A percentile compares a stretch with the other conserved stretches of the same genome.
Conservation (phyloP, 2,888 invertebrate species). For the Sinelater perroti region DNA sequence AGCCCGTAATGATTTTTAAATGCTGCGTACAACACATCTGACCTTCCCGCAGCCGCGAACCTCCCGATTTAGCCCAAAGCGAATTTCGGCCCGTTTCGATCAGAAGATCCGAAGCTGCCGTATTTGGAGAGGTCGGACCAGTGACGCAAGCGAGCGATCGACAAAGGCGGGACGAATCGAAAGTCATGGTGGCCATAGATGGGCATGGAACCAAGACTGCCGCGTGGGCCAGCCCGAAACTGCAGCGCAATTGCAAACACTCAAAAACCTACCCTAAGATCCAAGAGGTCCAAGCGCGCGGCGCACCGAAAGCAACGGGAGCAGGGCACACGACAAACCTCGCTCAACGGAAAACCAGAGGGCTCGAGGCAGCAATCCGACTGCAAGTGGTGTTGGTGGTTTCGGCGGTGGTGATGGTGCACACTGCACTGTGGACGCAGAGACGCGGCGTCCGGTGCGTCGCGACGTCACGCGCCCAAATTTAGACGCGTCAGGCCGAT, state of each 20-base stretch:
- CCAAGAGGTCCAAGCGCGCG: no score
- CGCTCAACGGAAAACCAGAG: conserved; percentile 28
- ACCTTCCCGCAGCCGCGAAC: no score
- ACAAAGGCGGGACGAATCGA: conserved; percentile 1
- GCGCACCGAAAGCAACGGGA: background rate
- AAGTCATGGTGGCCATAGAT: conserved; percentile 6
- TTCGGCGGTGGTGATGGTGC: conserved; percentile 40
- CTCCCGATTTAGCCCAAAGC: no score
- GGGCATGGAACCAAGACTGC: conserved; percentile 16
- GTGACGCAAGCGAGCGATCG: background rate
- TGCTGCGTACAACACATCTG: no score
- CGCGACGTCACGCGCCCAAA: conserved; percentile 41
- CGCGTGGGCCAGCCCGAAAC: conserved; percentile 14
- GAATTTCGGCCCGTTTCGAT: no score
- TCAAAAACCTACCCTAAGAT: no score
- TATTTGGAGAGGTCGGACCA: no score
- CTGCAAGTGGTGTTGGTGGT: conserved; percentile 29
- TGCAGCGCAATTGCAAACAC: background rate
- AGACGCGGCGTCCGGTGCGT: conserved; percentile 37
- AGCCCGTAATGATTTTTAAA: no score
- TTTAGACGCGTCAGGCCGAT: conserved; percentile 32
- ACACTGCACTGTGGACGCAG: conserved; percentile 45
- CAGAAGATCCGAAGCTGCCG: no score
- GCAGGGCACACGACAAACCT: conserved; percentile 7
- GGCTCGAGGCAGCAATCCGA: conserved; percentile 22